phyloP scores from a whole-genome alignment of 2,888 invertebrate genomes.

The Steromphala cineraria region DNA sequence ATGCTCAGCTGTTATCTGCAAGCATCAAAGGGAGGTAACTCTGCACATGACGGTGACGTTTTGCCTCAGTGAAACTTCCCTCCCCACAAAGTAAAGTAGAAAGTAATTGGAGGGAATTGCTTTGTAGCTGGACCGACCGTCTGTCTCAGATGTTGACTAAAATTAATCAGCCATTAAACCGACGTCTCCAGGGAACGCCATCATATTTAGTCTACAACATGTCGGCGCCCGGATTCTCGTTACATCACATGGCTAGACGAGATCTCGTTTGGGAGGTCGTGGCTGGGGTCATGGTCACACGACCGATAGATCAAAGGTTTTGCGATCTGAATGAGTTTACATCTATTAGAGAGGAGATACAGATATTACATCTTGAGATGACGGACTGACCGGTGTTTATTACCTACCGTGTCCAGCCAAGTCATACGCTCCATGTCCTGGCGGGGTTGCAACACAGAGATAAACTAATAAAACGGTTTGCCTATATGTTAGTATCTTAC shows the following conservation, averaged over 20 bases:
- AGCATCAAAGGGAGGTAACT: not conserved
- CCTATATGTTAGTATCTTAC: too few species aligned
- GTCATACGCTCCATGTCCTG: too few species aligned
- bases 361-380: too few species aligned
- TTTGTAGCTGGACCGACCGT: not conserved
- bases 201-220: conserved; percentile 12
- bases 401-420: too few species aligned
- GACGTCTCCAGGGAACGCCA: not conserved
- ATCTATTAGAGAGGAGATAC: not conserved
- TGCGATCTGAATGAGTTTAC: not conserved
- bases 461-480: too few species aligned
- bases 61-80: not conserved
- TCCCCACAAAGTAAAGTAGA: not conserved
- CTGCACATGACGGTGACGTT: not conserved
- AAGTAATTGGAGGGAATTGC: conserved; percentile 3
- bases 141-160: too few species aligned
- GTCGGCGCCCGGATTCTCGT: conserved; percentile 10
- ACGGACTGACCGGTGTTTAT: too few species aligned
- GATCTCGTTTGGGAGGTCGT: not conserved
- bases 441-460: too few species aligned
- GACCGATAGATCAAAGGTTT: not conserved
- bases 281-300: not conserved
- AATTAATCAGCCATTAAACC: conserved; percentile 5
- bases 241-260: conserved; percentile 16
- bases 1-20: not conserved